Conservation (phyloP, 2,888 invertebrate species). For the Parasteatoda lunata region DNA sequence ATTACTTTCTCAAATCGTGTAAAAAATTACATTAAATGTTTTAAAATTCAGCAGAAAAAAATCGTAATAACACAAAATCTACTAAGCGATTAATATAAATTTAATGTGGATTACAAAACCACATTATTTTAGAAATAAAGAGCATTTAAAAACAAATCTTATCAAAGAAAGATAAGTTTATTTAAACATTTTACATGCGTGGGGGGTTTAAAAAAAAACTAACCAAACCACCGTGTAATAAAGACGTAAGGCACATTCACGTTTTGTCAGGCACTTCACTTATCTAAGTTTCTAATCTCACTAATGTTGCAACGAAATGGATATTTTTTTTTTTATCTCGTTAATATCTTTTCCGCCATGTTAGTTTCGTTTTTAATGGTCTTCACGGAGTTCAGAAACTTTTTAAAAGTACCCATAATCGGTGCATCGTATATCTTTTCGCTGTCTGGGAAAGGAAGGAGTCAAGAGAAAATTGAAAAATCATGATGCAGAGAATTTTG, state of each 20-base stretch:
- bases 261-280: constrained; percentile 31
- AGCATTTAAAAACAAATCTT: no score
- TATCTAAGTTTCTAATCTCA: constrained; percentile 51
- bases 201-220: constrained; percentile 10
- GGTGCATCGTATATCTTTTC: constrained; percentile 20
- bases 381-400: constrained; percentile 27
- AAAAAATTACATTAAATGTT: no score
- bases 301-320: constrained; percentile 56
- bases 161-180: background rate
- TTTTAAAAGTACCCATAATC: constrained; percentile 55
- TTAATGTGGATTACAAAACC: no score
- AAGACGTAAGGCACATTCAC: constrained; percentile 23
- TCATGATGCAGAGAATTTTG: background rate
- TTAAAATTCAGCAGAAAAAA: no score
- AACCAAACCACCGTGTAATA: constrained; percentile 18
- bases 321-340: constrained; percentile 46
- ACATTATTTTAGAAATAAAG: no score
- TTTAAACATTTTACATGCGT: constrained; percentile 37
- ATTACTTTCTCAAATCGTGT: no score
- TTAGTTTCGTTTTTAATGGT: constrained; percentile 46
- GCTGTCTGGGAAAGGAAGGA: background rate
- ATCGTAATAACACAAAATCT: no score
- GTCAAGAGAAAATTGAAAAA: background rate
- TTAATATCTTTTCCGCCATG: constrained; percentile 25
- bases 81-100: no score